These are phyloP conservation scores for Sipunculus nudus DNA, from an alignment of 2,888 invertebrate species.

Conservation along the genomic window DNA sequence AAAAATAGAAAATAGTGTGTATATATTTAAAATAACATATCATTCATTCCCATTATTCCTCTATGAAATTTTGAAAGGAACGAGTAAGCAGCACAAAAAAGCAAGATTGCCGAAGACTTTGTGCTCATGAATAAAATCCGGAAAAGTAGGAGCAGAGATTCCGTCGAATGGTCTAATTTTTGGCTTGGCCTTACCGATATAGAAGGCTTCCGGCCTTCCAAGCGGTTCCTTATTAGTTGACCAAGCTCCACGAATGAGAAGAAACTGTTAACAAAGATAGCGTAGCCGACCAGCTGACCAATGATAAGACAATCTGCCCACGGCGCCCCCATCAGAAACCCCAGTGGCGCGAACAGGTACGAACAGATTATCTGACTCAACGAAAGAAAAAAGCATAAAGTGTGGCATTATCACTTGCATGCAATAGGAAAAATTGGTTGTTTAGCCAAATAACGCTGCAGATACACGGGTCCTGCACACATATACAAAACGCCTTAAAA, in stretches of 20 bases:
- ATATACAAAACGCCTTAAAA: too few species aligned
- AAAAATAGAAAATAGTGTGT: too few species aligned
- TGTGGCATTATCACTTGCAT: too few species aligned
- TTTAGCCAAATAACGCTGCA: too few species aligned
- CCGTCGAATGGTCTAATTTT: neutral
- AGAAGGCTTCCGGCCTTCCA: neutral
- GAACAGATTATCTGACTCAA: neutral
- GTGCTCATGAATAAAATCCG: too few species aligned
- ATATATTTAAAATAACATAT: too few species aligned
- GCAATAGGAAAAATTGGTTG: too few species aligned
- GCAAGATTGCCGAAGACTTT: neutral
- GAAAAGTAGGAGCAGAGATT: neutral
- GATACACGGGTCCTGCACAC: too few species aligned
- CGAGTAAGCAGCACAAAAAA: too few species aligned
- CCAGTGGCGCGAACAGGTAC: neutral
- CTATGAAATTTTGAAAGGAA: too few species aligned
- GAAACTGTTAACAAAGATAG: conserved; percentile 12
- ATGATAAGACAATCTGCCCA: neutral
- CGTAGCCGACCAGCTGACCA: neutral
- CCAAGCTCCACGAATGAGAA: neutral
- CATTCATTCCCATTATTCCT: too few species aligned
- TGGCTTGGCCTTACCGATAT: neutral
- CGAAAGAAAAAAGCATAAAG: too few species aligned
- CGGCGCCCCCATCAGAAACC: neutral
- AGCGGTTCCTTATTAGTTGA: neutral